phyloP scores from a whole-genome alignment of 2,113 vertebrate species.

The Myrmophylax atrothorax region DNA sequence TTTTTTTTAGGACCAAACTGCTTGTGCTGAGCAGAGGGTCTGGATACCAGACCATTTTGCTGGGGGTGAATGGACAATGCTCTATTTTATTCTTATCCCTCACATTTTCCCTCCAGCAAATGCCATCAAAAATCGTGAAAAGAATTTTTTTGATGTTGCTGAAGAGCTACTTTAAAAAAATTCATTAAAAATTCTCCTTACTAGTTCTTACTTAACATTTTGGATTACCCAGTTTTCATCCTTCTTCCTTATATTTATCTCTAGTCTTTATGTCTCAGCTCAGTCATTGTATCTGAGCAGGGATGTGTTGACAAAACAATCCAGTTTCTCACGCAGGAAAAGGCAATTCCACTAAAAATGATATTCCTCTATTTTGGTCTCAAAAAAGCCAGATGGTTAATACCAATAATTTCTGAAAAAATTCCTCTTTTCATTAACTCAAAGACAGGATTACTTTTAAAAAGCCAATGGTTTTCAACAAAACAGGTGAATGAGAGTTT shows the following conservation, averaged over 20 bases:
- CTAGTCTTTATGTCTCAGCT: background rate
- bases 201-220: background rate
- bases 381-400: rapidly evolving
- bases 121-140: background rate
- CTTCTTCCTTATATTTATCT: background rate
- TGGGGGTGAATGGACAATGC: background rate
- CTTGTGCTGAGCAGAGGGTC: rapidly evolving
- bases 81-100: background rate
- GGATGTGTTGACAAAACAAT: background rate
- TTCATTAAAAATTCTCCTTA: background rate
- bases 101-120: background rate
- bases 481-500: background rate
- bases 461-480: background rate
- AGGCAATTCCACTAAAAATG: background rate
- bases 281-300: background rate
- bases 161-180: background rate
- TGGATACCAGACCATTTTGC: background rate
- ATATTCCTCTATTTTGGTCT: background rate
- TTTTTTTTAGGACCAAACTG: background rate
- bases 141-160: background rate
- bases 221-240: background rate
- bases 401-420: background rate
- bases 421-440: background rate
- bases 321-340: background rate
- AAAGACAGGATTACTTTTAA: background rate